Base-by-base conservation (phyloP, 2,888 invertebrate genomes). In the Uropetala carovei region DNA sequence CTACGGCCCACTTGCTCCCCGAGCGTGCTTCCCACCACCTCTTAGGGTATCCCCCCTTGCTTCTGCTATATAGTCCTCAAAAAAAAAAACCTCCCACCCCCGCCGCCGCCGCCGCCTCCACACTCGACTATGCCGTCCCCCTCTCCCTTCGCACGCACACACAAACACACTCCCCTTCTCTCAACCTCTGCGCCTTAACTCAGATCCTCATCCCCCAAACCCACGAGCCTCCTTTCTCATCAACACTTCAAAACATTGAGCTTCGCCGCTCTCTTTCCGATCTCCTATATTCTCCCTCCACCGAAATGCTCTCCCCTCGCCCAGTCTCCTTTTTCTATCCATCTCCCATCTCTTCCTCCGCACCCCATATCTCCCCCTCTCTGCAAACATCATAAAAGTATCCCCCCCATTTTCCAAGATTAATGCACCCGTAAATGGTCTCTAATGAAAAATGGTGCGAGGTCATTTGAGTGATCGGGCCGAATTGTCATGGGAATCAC, bases 211-310 rank as follows among this genome's bases (percentile, higher is more conserved):
- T 60, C 7, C 9, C 22, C 30, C 27, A 16, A 13, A 13, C 56
- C 56, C 56, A 16, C 18, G 0, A 82, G 82, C 30, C 82, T 30
- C 11, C 59, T 86, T 86, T 64, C 64, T 68, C 89, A 60, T 43
- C 64, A 68, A 56, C 95, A 95, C 95, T 95, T 95, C 95, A 95
- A 95, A 96, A 95, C 95, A 95, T 95, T 95, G 95, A 95, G 96
- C 93, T 92, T 92, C 75, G 64, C 92, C 30, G 22, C 60, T 68
- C 91, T 22, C 60, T 85, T 91, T 64, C 92, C 86, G 92, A 85
- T 83, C 82, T 89, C 86, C 83, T 83, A n/a, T n/a, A n/a, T n/a
- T 94, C 94, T 94, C 94, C 95, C 95, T 95, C 95, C 95, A 95
- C 95, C 95, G 95, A 95, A 95, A 95, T 95, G 95, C 95, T 95